These are phyloP conservation scores for Lordiphosa clarofinis DNA, from an alignment of 1,140 invertebrate species.

Conservation along the genomic window DNA sequence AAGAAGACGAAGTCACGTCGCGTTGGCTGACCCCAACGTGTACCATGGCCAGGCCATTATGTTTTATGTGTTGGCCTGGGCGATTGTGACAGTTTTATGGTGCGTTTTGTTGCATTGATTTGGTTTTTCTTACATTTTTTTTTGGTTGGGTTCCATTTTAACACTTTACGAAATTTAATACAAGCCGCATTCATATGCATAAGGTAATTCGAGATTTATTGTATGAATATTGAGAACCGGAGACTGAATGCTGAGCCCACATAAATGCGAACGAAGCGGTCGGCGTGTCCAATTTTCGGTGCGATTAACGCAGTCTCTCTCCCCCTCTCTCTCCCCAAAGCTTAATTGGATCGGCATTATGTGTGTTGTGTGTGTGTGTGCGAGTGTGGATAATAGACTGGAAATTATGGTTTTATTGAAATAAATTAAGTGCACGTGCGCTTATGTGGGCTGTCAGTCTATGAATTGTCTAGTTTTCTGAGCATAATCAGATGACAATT, in stretches of 20 bases:
- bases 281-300: conserved; percentile 62
- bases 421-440: conserved; percentile 76
- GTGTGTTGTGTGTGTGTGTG: conserved; percentile 17
- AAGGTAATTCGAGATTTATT: conserved; percentile 73
- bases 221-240: conserved; percentile 53
- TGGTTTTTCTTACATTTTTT: conserved; percentile 16
- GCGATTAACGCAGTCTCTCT: conserved; percentile 54
- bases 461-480: conserved; percentile 29
- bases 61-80: conserved; percentile 50
- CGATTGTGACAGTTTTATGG: conserved; percentile 69
- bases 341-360: conserved; percentile 64
- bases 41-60: conserved; percentile 36
- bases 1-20: conserved; percentile 49
- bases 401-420: conserved; percentile 77
- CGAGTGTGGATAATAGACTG: conserved; percentile 66
- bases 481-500: conserved; percentile 36
- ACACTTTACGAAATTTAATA: conserved; percentile 73
- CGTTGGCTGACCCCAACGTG: conserved; percentile 19
- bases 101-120: conserved; percentile 47
- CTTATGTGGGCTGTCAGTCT: conserved; percentile 49
- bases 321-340: conserved; percentile 6
- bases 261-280: conserved; percentile 32
- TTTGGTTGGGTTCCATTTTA: conserved; percentile 40
- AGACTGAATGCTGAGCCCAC: conserved; percentile 43
- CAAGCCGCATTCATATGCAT: conserved; percentile 67